Evolutionary conservation across 1,140 invertebrate species (phyloP), one percentile per base, ranked within the genome.

Genomic region (Penaeus chinensis): DNA sequence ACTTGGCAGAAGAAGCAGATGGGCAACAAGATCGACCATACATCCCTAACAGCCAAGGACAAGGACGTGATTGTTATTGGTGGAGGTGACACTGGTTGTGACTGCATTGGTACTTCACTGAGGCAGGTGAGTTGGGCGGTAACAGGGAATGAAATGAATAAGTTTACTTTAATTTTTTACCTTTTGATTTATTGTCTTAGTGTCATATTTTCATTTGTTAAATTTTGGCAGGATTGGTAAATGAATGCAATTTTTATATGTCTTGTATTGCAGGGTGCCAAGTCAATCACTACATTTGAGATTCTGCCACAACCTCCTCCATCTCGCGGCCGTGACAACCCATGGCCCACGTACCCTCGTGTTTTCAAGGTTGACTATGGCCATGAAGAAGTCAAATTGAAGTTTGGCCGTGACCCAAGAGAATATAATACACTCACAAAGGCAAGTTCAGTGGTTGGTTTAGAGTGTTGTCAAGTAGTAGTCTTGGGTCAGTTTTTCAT

Each of bases 21-120:
- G 92, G 96, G 96, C 11, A 94, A 94, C 90, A 91, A 92, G 80
- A 91, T 94, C 22, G 92, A 94, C 69, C 92, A 93, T 89, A 90
- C 93, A 90, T 91, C 94, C 61, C 94, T 97, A 61, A 94, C 95
- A 66, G 98, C 99, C 24, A 96, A 98, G 91, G 97, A 96, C 91
- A 99, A 99, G 92, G 94, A 99, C 92, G 98, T 99, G 8, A 95
- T 99, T 89, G 95, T 99, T 85, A 98, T 99, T 91, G 99, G 99
- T 32, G 99, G 99, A 20, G 99, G 99, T 47, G 99, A 99, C 92
- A 99, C 99, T n/a, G 99, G 99, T 0, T 98, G 97, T 93, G 99
- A 99, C 94, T 99, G 99, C 91, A 99, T 99, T 92, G 99, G 97
- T 65, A 99, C 99, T 3, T 98, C 98, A 5, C 94, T 99, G 20